These are phyloP conservation scores for Sarcophaga rosellei DNA, from an alignment of 2,888 invertebrate genomes.

Conservation along the genomic window DNA sequence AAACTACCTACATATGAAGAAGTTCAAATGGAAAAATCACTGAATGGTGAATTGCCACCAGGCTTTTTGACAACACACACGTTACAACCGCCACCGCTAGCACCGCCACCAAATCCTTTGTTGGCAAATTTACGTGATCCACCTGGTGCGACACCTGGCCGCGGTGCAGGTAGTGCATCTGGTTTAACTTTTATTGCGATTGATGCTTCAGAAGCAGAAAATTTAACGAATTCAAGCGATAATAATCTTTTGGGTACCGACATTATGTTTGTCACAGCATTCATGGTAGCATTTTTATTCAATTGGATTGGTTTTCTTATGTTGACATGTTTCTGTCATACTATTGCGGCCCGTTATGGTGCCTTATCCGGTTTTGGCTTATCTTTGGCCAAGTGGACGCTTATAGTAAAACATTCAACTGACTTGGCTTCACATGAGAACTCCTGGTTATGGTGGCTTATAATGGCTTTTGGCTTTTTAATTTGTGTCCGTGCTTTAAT, in stretches of 20 bases:
- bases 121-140: conserved; percentile 76
- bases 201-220: conserved; percentile 86
- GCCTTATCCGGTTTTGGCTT: conserved; percentile 96
- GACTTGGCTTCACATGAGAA: conserved; percentile 93
- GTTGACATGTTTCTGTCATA: conserved; percentile 96
- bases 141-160: conserved; percentile 6
- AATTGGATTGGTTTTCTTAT: conserved; percentile 97
- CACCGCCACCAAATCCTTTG: conserved; percentile 75
- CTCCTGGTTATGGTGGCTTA: conserved; percentile 96
- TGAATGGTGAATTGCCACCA: conserved; percentile 86
- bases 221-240: conserved; percentile 87
- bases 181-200: conserved; percentile 89
- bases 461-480: conserved; percentile 93
- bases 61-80: conserved; percentile 76
- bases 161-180: conserved; percentile 76
- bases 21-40: conserved; percentile 92
- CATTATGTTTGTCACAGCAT: conserved; percentile 95
- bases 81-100: conserved; percentile 76
- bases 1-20: conserved; percentile 95
- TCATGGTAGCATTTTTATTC: conserved; percentile 97
- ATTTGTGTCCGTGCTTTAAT: conserved; percentile 93
- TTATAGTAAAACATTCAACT: conserved; percentile 95
- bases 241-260: conserved; percentile 94
- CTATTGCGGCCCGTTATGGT: conserved; percentile 95
- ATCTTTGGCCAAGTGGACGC: conserved; percentile 96